Base-by-base conservation (phyloP, 2,113 vertebrate species). In the Toxotes jaculatrix region DNA sequence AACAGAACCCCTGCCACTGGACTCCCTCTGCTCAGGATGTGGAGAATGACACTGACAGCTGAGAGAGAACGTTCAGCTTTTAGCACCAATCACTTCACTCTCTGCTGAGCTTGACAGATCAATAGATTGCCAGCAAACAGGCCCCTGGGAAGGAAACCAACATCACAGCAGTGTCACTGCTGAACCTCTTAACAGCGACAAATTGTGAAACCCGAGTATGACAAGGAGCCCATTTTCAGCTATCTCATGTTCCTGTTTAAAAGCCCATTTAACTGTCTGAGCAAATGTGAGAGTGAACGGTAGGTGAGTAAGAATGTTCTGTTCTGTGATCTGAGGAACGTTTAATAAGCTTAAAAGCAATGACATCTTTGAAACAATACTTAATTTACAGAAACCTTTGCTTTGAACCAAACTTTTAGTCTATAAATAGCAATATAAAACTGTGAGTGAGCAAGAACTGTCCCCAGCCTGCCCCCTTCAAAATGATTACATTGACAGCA, bases 61-160 rank as follows among this genome's bases (percentile, higher is more conserved):
- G 71, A 79, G 64, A 60, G 68, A 11, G 56, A 75, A 27, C 47
- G 69, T 81, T 83, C 31, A 78, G 57, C 76, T 55, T 69, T 76
- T 60, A 77, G 49, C 72, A 68, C 34, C 0, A 36, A 83, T 72
- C 76, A n/a, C 40, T 80, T 57, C 5, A 36, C 63, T 77, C 59
- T 86, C 59, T 80, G 83, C 74, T 82, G 71, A 69, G 62, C 65
- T 36, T 45, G 68, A 83, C 53, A 66, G 83, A 87, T 90, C 88
- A 86, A 89, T 86, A 74, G 80, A 77, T 63, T 32, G 40, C 74
- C 63, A 77, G 76, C 77, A 27, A 82, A 78, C 68, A 67, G 82
- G 82, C 56, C 71, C 38, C 51, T 70, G 63, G 76, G 75, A 85
- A 45, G 40, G 31, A 80, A 80, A 78, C 32, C 55, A 36, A 71